Conservation (phyloP, 2,888 invertebrate genomes). For the Cecidostiba fungosa region DNA sequence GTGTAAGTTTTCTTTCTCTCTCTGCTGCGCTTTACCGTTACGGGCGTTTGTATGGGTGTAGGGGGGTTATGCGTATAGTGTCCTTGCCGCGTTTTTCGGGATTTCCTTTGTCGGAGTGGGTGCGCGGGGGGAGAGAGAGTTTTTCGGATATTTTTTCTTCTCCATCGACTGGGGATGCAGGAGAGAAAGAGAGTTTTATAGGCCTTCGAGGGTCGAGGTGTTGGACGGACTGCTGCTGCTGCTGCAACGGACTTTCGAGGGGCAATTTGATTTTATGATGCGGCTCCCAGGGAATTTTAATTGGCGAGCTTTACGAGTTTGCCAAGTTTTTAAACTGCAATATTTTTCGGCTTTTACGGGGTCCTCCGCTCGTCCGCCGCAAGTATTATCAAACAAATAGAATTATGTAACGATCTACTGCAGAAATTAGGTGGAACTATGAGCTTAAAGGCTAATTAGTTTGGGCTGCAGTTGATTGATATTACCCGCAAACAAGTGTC, state of each 20-base stretch:
- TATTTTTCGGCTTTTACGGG: neutral
- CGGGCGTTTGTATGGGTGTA: neutral
- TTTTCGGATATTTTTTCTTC: neutral
- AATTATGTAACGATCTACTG: neutral
- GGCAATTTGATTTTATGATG: constrained; percentile 29
- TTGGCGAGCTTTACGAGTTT: constrained; percentile 14
- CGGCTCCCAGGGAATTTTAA: constrained; percentile 22
- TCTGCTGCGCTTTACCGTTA: constrained; percentile 3
- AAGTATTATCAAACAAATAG: neutral
- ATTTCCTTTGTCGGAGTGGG: neutral
- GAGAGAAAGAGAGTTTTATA: constrained; percentile 9
- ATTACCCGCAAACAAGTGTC: neutral
- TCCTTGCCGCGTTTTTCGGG: neutral
- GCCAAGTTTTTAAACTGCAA: neutral
- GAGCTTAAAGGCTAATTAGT: neutral
- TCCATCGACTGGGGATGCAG: neutral
- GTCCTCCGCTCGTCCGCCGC: neutral
- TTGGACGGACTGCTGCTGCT: neutral
- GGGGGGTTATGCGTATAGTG: neutral
- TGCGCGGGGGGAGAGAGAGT: neutral
- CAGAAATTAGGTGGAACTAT: neutral
- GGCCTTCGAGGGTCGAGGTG: neutral
- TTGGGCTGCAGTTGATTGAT: neutral
- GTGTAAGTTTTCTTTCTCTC: neutral
- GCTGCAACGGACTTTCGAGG: neutral